Conservation (phyloP, 2,797 vertebrate genomes). For the Staurois parvus region DNA sequence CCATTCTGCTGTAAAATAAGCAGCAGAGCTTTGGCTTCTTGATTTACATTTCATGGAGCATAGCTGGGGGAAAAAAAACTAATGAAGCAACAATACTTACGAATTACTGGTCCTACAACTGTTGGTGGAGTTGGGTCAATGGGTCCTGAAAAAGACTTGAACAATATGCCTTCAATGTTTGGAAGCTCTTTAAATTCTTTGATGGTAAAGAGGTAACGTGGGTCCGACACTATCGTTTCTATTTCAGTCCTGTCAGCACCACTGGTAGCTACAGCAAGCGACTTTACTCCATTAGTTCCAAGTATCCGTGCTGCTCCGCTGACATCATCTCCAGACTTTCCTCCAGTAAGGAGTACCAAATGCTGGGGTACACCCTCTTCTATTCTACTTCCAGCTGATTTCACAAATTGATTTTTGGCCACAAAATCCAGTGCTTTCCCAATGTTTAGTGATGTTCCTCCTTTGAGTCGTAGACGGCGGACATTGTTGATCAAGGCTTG, state of each 20-base stretch:
- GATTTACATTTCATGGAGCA: neutral
- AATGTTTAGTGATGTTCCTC: conserved; percentile 83
- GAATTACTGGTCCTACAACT: accelerated
- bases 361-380: conserved; percentile 88
- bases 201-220: conserved; percentile 78
- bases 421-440: conserved; percentile 87
- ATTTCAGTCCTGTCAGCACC: conserved; percentile 80
- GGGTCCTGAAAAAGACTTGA: conserved; percentile 70
- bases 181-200: conserved; percentile 80
- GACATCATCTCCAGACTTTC: conserved; percentile 84
- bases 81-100: conserved; percentile 65
- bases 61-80: neutral
- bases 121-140: conserved; percentile 57
- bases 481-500: conserved; percentile 77
- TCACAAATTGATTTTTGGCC: conserved; percentile 82
- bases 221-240: conserved; percentile 77
- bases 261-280: conserved; percentile 83
- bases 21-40: neutral
- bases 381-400: conserved; percentile 83
- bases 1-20: neutral
- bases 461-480: conserved; percentile 83
- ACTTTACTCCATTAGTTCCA: conserved; percentile 75
- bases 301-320: conserved; percentile 77
- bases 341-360: conserved; percentile 91
- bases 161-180: conserved; percentile 73